A percentile compares a stretch with the other conserved stretches of the same genome.
Evolutionary conservation across 2,113 vertebrate species (phyloP).

Genomic region (Aspidoscelis tigris): DNA sequence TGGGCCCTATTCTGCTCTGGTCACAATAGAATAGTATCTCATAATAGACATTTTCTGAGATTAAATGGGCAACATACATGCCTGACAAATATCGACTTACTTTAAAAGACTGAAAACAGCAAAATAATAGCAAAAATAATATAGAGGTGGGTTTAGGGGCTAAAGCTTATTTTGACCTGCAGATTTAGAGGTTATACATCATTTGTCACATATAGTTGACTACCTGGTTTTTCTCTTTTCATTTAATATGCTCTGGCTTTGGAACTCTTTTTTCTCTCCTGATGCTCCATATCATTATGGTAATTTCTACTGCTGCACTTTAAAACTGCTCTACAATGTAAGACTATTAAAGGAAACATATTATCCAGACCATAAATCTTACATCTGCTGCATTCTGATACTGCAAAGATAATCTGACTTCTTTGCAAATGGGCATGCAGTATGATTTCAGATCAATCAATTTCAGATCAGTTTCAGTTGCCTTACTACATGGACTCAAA

Average conservation of each 20-base stretch:
- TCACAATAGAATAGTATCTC: neutral
- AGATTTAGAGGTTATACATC: too few relatives aligned
- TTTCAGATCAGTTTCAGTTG: too few relatives aligned
- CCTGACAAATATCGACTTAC: neutral
- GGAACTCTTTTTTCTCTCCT: neutral
- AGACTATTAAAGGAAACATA: neutral
- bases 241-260: neutral
- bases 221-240: neutral
- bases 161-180: neutral
- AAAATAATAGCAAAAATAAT: neutral
- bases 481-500: too few relatives aligned
- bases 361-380: too few relatives aligned
- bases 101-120: neutral
- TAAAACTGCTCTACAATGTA: neutral
- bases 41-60: neutral
- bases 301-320: neutral
- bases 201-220: neutral
- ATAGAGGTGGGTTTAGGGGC: neutral
- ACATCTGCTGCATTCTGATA: too few relatives aligned
- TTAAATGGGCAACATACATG: neutral
- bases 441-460: too few relatives aligned
- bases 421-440: too few relatives aligned
- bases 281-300: neutral
- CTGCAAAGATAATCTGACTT: too few relatives aligned
- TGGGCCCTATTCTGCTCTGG: neutral